Conservation (phyloP, 1,140 invertebrate species). For the Drosophila tsacasi region DNA sequence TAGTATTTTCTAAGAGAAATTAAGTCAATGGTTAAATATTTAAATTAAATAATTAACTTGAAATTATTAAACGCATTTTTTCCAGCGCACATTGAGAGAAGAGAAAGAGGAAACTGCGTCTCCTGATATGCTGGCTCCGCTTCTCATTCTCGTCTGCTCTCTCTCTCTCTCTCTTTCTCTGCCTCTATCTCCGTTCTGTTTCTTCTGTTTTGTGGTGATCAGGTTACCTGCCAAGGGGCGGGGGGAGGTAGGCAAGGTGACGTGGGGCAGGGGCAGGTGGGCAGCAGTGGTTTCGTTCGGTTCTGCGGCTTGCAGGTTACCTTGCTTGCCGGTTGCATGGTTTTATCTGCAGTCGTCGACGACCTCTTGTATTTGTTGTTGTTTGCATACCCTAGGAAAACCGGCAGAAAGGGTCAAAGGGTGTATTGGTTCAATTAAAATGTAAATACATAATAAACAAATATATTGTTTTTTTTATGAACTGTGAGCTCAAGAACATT, state of each 20-base stretch:
- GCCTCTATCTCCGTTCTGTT: slow-evolving; percentile 22
- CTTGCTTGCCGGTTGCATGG: slow-evolving; percentile 69
- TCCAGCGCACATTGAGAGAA: slow-evolving; percentile 5
- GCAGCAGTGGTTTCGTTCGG: slow-evolving; percentile 45
- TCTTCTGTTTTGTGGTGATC: slow-evolving; percentile 61
- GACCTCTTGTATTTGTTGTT: slow-evolving; percentile 32
- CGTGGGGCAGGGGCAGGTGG: slow-evolving; percentile 55
- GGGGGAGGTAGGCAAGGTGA: neutral
- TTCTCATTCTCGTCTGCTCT: slow-evolving; percentile 17
- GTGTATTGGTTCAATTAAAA: neutral
- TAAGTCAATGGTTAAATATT: neutral
- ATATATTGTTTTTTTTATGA: neutral
- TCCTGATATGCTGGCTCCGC: slow-evolving; percentile 67
- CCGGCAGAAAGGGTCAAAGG: slow-evolving; percentile 2
- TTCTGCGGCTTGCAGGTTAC: slow-evolving; percentile 42
- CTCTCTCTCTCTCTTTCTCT: neutral
- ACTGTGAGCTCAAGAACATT: neutral
- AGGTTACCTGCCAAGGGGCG: slow-evolving; percentile 59
- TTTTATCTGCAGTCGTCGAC: slow-evolving; percentile 60
- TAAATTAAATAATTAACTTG: neutral
- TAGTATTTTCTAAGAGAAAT: no score
- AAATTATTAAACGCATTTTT: neutral
- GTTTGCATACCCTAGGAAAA: slow-evolving; percentile 35
- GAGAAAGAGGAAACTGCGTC: slow-evolving; percentile 39
- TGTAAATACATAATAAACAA: neutral